Percentiles rank a stretch among this genome's conserved stretches.
These are phyloP conservation scores for Plecotus auritus DNA, from an alignment of 2,113 vertebrate species.

Conservation along the genomic window DNA sequence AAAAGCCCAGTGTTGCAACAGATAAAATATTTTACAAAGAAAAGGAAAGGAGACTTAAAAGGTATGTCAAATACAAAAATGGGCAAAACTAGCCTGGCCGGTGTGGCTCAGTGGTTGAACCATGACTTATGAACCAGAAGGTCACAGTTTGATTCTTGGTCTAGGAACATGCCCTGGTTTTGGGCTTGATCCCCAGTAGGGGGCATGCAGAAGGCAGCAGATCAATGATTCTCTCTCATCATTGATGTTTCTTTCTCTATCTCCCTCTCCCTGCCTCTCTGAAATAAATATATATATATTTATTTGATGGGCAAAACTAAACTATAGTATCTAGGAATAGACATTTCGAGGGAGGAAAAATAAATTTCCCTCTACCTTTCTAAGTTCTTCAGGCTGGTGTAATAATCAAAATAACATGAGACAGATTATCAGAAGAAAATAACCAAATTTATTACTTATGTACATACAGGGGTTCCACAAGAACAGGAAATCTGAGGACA, in stretches of 20 bases:
- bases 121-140: too few species aligned
- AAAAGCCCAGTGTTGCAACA: background rate
- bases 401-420: background rate
- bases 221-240: too few species aligned
- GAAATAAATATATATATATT: too few species aligned
- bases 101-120: too few species aligned
- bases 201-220: too few species aligned
- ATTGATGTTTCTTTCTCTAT: too few species aligned
- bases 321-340: background rate
- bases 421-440: background rate
- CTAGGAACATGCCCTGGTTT: too few species aligned
- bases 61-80: background rate
- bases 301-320: background rate
- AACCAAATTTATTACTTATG: background rate
- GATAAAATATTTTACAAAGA: background rate
- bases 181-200: too few species aligned
- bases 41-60: background rate
- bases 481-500: background rate
- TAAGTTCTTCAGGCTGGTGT: background rate
- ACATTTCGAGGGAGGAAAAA: background rate
- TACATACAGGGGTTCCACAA: background rate
- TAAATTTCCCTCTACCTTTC: background rate
- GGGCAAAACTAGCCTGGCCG: background rate
- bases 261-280: too few species aligned
- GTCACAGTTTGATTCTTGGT: too few species aligned